phyloP scores from a whole-genome alignment of 2,797 vertebrate genomes.

The Fringilla coelebs region DNA sequence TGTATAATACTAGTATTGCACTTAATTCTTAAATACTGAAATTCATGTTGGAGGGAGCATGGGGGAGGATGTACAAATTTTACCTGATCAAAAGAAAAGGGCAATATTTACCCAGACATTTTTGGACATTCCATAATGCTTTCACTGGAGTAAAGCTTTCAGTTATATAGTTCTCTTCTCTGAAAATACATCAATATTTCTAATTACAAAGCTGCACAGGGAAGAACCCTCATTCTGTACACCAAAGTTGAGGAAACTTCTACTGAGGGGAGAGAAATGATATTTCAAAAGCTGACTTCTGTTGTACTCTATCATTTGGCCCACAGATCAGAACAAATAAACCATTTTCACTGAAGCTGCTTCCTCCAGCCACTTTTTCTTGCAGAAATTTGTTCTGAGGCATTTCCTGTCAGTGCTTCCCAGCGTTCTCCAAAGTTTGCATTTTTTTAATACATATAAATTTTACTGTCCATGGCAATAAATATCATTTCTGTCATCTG shows the following conservation, averaged over 20 bases:
- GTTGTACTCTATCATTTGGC: neutral
- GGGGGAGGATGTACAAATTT: neutral
- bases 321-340: slow-evolving; percentile 55
- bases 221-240: neutral
- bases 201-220: neutral
- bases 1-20: neutral
- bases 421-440: slow-evolving; percentile 47
- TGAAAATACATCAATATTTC: neutral
- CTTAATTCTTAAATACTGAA: neutral
- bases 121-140: neutral
- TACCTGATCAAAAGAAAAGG: neutral
- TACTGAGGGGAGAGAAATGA: neutral
- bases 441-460: slow-evolving; percentile 53
- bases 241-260: neutral
- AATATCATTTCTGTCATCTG: slow-evolving; percentile 65
- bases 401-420: slow-evolving; percentile 55
- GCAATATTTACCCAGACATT: neutral
- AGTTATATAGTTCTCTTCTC: neutral
- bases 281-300: slow-evolving; percentile 10
- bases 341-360: slow-evolving; percentile 28
- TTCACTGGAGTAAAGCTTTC: neutral
- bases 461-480: slow-evolving; percentile 68
- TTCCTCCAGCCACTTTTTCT: slow-evolving; percentile 29
- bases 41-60: neutral
- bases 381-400: slow-evolving; percentile 42